Conservation (phyloP, 2,113 vertebrate species). For the Tricholaema leucomelas region DNA sequence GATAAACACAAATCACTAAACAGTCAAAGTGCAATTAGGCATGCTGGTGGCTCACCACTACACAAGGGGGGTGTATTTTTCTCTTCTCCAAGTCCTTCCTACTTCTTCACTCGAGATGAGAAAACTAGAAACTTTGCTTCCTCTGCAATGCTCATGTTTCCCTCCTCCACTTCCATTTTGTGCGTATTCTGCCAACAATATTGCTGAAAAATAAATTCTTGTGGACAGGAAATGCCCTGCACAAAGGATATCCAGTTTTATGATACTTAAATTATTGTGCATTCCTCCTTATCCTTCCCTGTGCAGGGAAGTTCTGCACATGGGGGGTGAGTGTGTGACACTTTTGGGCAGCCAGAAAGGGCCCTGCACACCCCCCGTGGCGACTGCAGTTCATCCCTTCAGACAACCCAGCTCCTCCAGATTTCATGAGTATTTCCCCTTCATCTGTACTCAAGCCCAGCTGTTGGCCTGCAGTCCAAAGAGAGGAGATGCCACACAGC, state of each 20-base stretch:
- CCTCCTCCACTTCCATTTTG: not conserved
- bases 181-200: not conserved
- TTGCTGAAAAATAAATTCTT: conserved; percentile 7
- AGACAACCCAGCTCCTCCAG: not conserved
- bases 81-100: not conserved
- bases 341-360: not conserved
- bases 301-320: rapidly evolving
- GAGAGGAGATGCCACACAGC: rapidly evolving
- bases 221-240: conserved; percentile 4
- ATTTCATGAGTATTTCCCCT: not conserved
- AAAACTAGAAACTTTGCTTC: not conserved
- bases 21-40: not conserved
- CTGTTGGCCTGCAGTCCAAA: rapidly evolving
- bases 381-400: not conserved
- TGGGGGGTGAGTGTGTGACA: rapidly evolving
- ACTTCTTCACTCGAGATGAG: not conserved
- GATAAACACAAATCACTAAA: not conserved
- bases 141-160: not conserved
- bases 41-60: not conserved
- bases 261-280: not conserved
- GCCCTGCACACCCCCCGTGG: rapidly evolving
- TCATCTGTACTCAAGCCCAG: not conserved
- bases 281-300: not conserved
- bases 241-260: conserved; percentile 22
- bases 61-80: not conserved